A percentile compares a stretch with the other conserved stretches of the same genome.
These are phyloP conservation scores for Octopus bimaculoides DNA, from an alignment of 1,140 invertebrate species.

Conservation along the genomic window DNA sequence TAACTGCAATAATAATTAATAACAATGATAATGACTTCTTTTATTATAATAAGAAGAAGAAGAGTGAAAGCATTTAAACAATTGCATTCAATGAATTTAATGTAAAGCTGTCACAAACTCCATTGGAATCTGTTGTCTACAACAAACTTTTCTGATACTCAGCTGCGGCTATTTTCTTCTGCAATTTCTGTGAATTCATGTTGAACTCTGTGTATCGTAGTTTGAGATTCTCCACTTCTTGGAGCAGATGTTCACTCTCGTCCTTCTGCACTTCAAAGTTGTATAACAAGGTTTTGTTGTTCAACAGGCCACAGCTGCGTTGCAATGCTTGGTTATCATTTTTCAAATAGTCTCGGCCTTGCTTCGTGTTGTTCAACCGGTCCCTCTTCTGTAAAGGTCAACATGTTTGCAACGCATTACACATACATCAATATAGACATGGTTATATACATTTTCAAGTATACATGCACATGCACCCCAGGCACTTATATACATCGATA, in stretches of 20 bases:
- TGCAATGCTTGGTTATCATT: slow-evolving; percentile 53
- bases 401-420: not conserved
- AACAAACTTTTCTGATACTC: no score
- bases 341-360: slow-evolving; percentile 52
- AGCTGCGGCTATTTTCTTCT: slow-evolving; percentile 53
- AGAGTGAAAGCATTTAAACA: no score
- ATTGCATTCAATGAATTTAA: no score
- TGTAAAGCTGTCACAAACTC: no score
- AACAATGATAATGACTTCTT: no score
- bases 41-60: no score
- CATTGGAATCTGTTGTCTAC: no score
- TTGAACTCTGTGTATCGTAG: slow-evolving; percentile 54
- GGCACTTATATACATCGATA: no score
- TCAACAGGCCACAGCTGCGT: slow-evolving; percentile 56
- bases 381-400: slow-evolving; percentile 53
- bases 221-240: slow-evolving; percentile 51
- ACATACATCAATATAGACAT: no score
- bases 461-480: no score
- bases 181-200: slow-evolving; percentile 49
- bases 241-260: slow-evolving; percentile 44
- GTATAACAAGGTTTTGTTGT: slow-evolving; percentile 51
- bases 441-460: no score
- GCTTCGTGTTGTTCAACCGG: slow-evolving; percentile 53
- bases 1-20: no score
- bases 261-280: slow-evolving; percentile 56